These are phyloP conservation scores for Mimachlamys varia DNA, from an alignment of 2,888 invertebrate species.

Conservation along the genomic window DNA sequence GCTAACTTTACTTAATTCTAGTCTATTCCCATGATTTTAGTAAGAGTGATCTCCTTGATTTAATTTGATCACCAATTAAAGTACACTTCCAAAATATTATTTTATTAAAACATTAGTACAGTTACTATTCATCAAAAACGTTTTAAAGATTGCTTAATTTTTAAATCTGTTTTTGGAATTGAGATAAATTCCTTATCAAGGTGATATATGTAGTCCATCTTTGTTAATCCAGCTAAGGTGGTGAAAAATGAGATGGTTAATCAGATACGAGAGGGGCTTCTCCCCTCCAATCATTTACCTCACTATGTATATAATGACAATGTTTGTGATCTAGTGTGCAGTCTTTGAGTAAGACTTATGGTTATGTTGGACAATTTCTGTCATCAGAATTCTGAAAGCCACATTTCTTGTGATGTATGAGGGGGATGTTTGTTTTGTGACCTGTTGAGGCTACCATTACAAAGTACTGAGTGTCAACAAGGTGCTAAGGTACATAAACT, in stretches of 20 bases:
- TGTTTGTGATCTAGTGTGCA: not conserved
- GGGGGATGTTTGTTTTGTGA: not conserved
- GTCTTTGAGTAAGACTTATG: not conserved
- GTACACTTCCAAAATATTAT: too few species aligned
- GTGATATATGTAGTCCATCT: not conserved
- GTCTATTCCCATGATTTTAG: not conserved
- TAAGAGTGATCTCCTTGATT: not conserved
- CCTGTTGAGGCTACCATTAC: not conserved
- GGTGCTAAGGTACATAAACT: not conserved
- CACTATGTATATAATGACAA: not conserved
- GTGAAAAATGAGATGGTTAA: not conserved
- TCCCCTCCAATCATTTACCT: not conserved
- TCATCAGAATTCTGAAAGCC: not conserved
- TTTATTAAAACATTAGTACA: too few species aligned
- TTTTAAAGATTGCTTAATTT: too few species aligned
- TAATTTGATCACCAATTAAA: too few species aligned
- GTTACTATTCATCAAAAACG: too few species aligned
- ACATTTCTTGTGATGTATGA: conserved; percentile 27
- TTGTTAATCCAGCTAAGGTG: not conserved
- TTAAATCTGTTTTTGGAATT: too few species aligned
- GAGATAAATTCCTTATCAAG: too few species aligned
- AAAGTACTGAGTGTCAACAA: conserved; percentile 9
- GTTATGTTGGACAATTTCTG: not conserved
- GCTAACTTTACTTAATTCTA: not conserved
- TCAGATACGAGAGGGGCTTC: not conserved